Conservation (phyloP, 2,888 invertebrate species). For the Macrosoma leucophasiata region DNA sequence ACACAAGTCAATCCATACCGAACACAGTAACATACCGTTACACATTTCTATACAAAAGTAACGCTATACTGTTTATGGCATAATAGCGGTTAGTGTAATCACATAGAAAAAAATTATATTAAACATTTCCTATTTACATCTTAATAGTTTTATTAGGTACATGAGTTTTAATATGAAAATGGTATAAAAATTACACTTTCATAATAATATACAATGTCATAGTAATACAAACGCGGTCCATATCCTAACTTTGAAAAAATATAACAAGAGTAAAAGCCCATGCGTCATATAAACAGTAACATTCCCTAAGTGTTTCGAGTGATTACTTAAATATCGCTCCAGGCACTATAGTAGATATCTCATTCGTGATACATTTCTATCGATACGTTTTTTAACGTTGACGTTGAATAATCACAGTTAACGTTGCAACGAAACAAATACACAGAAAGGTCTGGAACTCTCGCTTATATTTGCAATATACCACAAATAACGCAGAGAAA, state of each 20-base stretch:
- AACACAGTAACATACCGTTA: conserved; percentile 60
- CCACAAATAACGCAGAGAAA: conserved; percentile 67
- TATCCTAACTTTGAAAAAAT: conserved; percentile 70
- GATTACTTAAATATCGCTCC: conserved; percentile 54
- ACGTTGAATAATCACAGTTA: conserved; percentile 38
- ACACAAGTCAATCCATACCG: conserved; percentile 69
- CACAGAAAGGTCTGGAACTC: conserved; percentile 51
- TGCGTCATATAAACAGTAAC: conserved; percentile 58
- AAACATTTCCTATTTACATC: conserved; percentile 67
- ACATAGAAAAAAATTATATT: conserved; percentile 71
- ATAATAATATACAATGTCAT: conserved; percentile 58
- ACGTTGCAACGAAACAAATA: conserved; percentile 35
- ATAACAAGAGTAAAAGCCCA: conserved; percentile 71
- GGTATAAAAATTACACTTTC: conserved; percentile 75
- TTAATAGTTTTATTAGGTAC: conserved; percentile 69
- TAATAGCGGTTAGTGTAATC: conserved; percentile 66
- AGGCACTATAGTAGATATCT: conserved; percentile 58
- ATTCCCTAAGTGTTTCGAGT: conserved; percentile 47
- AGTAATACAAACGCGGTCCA: conserved; percentile 68
- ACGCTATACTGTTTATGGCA: conserved; percentile 55
- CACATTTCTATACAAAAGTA: conserved; percentile 67
- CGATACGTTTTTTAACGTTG: conserved; percentile 34
- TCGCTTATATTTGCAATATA: conserved; percentile 58
- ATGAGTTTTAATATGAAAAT: conserved; percentile 73
- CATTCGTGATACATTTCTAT: conserved; percentile 27